phyloP scores from a whole-genome alignment of 2,797 vertebrate genomes.

The Falco novaeseelandiae region DNA sequence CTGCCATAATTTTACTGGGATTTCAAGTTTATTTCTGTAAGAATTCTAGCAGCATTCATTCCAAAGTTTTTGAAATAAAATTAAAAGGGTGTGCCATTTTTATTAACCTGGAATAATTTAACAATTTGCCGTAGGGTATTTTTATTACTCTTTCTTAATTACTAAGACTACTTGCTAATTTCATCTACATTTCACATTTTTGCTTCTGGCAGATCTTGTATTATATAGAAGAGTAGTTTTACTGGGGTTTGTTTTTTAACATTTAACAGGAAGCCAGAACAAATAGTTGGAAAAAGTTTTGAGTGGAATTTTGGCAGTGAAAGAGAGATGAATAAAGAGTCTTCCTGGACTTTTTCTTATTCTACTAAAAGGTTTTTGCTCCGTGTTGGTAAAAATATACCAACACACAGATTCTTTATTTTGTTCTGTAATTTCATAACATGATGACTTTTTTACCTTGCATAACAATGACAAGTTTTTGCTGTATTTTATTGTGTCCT shows the following conservation, averaged over 20 bases:
- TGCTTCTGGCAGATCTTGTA: not conserved
- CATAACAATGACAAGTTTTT: not conserved
- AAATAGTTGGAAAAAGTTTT: not conserved
- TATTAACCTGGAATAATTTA: not conserved
- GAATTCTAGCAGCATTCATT: not conserved
- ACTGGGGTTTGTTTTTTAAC: not conserved
- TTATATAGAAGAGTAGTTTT: not conserved
- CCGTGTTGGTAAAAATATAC: not conserved
- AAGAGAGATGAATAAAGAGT: not conserved
- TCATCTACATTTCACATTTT: not conserved
- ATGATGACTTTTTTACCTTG: not conserved
- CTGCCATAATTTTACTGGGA: not conserved
- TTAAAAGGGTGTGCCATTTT: not conserved
- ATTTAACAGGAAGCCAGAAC: not conserved
- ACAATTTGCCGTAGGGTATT: not conserved
- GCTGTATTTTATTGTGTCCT: not conserved
- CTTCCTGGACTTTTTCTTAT: not conserved
- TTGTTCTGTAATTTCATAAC: not conserved
- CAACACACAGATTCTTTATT: not conserved
- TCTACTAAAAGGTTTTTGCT: not conserved
- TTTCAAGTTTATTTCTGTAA: not conserved
- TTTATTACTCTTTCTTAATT: conserved; percentile 28
- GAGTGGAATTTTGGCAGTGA: not conserved
- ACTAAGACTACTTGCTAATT: not conserved
- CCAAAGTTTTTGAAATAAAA: not conserved